phyloP scores from a whole-genome alignment of 2,888 invertebrate genomes.

The Pasiphila rectangulata region DNA sequence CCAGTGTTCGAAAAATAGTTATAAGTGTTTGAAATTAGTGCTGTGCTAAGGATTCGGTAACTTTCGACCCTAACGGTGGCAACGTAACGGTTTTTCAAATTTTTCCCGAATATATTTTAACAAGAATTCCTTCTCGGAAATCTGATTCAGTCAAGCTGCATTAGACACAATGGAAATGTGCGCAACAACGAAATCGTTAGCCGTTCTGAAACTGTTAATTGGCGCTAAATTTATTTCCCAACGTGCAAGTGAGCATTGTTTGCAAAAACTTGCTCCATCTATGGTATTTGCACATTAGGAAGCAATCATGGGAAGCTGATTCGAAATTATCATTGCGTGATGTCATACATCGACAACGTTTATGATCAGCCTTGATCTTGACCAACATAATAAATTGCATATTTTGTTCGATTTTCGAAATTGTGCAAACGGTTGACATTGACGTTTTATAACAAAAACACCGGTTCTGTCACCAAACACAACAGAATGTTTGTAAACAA shows the following conservation, averaged over 20 bases:
- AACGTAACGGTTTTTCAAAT: constrained; percentile 50
- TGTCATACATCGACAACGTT: constrained; percentile 19
- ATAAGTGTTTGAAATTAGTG: constrained; percentile 52
- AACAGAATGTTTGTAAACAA: constrained; percentile 25
- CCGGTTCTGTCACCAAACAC: constrained; percentile 1
- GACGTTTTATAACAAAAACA: background rate
- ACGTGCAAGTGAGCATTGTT: constrained; percentile 29
- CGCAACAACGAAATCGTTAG: constrained; percentile 23
- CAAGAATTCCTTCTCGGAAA: constrained; percentile 13
- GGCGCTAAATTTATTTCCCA: constrained; percentile 24
- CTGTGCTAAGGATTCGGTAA: constrained; percentile 62
- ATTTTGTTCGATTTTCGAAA: background rate
- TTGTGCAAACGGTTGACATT: background rate
- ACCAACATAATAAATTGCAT: constrained; percentile 8
- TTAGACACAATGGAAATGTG: constrained; percentile 32
- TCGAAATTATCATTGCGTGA: constrained; percentile 19
- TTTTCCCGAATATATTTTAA: constrained; percentile 28
- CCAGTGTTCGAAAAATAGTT: constrained; percentile 50
- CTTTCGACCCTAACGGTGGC: constrained; percentile 54
- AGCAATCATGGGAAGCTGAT: constrained; percentile 20
- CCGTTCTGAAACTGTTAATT: constrained; percentile 25
- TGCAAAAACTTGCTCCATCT: constrained; percentile 26
- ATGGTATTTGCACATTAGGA: constrained; percentile 14
- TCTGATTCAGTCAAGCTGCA: constrained; percentile 1
- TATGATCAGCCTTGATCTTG: constrained; percentile 16